Evolutionary conservation across 2,797 vertebrate genomes (phyloP).

Genomic region (Danio jaintianensis): DNA sequence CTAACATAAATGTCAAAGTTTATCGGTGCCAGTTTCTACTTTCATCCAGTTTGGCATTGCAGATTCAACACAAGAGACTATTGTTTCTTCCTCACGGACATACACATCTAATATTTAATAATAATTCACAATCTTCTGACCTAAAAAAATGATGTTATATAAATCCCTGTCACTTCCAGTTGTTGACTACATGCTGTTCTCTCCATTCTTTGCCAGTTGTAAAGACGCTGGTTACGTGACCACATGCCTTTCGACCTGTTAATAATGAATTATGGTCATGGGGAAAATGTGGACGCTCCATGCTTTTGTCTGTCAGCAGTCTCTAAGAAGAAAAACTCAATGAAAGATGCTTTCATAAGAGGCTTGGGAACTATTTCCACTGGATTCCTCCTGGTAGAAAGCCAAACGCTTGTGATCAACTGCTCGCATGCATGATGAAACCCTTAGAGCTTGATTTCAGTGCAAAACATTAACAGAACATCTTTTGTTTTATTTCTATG

Average conservation of each 20-base stretch:
- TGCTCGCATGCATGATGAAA: neutral
- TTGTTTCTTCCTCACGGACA: no score
- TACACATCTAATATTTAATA: neutral
- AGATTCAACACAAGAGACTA: no score
- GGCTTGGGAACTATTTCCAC: constrained; percentile 22
- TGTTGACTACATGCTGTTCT: neutral
- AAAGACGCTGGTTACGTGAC: neutral
- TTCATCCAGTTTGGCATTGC: no score
- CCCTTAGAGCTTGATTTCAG: neutral
- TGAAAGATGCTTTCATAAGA: constrained; percentile 20
- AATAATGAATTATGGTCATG: neutral
- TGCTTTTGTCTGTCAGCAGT: constrained; percentile 9
- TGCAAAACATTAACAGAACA: neutral
- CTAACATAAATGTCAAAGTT: no score
- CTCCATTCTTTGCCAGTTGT: neutral
- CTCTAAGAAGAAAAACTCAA: neutral
- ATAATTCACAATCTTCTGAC: neutral
- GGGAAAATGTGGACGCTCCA: neutral
- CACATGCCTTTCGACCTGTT: neutral
- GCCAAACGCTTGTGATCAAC: constrained; percentile 19
- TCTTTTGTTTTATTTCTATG: neutral
- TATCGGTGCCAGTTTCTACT: no score
- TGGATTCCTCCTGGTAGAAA: constrained; percentile 4
- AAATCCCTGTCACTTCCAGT: constrained; percentile 4
- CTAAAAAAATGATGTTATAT: neutral